phyloP scores from a whole-genome alignment of 2,797 vertebrate species.

The Lagodon rhomboides region DNA sequence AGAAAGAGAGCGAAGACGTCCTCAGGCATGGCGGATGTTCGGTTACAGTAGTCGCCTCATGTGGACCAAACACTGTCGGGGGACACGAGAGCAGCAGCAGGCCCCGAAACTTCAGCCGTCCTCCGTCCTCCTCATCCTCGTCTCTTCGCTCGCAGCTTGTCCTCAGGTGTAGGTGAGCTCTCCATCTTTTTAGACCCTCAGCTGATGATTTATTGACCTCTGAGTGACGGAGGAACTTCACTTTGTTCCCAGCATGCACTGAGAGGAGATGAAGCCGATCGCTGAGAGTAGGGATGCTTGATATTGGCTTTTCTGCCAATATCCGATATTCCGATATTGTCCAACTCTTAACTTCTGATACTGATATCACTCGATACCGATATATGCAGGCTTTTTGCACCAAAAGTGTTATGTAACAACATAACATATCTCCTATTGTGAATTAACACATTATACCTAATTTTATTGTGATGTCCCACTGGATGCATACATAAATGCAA shows the following conservation, averaged over 20 bases:
- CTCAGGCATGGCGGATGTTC: slow-evolving; percentile 49
- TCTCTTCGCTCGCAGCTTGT: background rate
- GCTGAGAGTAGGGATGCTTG: background rate
- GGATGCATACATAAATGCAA: too few relatives aligned
- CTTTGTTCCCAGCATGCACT: slow-evolving; percentile 36
- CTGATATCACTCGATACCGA: too few relatives aligned
- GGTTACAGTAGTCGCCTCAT: slow-evolving; percentile 33
- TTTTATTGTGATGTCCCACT: too few relatives aligned
- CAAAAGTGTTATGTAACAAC: too few relatives aligned
- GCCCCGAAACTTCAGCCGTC: background rate
- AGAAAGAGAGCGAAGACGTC: background rate
- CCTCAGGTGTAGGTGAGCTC: slow-evolving; percentile 53
- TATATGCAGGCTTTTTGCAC: too few relatives aligned
- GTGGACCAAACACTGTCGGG: slow-evolving; percentile 30
- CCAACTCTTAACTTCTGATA: too few relatives aligned
- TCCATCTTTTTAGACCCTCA: background rate
- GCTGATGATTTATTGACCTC: background rate
- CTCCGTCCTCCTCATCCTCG: background rate
- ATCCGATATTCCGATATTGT: too few relatives aligned
- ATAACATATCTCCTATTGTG: too few relatives aligned
- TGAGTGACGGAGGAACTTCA: background rate
- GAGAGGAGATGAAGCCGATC: background rate
- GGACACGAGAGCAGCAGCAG: slow-evolving; percentile 40
- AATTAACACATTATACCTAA: too few relatives aligned
- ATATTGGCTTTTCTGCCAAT: too few relatives aligned